Base-by-base conservation (phyloP, 2,888 invertebrate species). In the Drosophila eohydei region DNA sequence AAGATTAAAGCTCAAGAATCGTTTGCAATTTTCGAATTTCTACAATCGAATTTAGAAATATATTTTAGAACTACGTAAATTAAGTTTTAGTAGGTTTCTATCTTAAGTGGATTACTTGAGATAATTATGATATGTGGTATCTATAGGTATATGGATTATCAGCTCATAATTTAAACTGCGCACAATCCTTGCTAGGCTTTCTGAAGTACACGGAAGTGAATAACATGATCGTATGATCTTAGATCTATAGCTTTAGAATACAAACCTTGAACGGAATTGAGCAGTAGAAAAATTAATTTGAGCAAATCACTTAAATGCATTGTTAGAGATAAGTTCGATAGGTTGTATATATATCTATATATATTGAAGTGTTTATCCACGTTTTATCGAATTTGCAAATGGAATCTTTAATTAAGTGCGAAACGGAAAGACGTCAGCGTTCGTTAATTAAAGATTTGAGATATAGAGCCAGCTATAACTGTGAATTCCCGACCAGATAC, bases 191-290 rank as follows among this genome's bases (percentile, higher is more conserved):
- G 28, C 28, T 11, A 11, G 9, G 5, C 4, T 11, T n/a, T 12
- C 30, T 72, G 3, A 60, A 67, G 59, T 50, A 38, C 50, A 32
- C 12, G 0, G 30, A 30, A 46, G 43, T 78, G 32, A 78, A 57
- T 74, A 63, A 40, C 21, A 59, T 16, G 3, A 40, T 9, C 12
- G 32, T 21, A 4, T 16, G 43, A 74, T 68, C 51, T 16, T 21
- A 4, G 21, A 41, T 44, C 36, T 16, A 34, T 46, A 46, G 30
- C 16, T 2, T 2, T 21, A 9, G 40, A 66, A 67, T 89, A 89
- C 90, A 40, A 85, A 84, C 84, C 84, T 84, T 79, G 74, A 4
- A 60, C 61, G 63, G 52, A 62, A 44, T 51, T 58, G 56, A 78
- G 58, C 34, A 78, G 57, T 21, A 71, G 14, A 43, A 80, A 58